A percentile compares a stretch with the other conserved stretches of the same genome.
phyloP scores from a whole-genome alignment of 2,888 invertebrate genomes.

The Physocephala rufipes region DNA sequence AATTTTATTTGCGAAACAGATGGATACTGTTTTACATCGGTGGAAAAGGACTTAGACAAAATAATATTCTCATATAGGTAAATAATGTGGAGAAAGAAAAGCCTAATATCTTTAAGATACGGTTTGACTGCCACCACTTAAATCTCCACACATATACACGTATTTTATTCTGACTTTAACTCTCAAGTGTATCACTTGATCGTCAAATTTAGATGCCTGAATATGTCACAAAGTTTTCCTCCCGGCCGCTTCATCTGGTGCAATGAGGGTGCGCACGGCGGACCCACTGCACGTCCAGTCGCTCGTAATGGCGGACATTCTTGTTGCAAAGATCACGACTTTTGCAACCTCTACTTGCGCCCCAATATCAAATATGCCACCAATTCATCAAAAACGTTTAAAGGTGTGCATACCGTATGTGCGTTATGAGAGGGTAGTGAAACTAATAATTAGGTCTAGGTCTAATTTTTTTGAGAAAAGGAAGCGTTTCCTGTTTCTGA shows the following conservation, averaged over 20 bases:
- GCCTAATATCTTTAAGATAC: not conserved
- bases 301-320: constrained; percentile 60
- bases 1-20: constrained; percentile 89
- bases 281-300: constrained; percentile 63
- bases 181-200: constrained; percentile 15
- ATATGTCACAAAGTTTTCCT: constrained; percentile 62
- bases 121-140: not conserved
- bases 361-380: constrained; percentile 61
- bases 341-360: constrained; percentile 65
- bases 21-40: constrained; percentile 87
- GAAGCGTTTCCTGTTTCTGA: constrained; percentile 21
- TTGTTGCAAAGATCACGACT: constrained; percentile 63
- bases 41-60: constrained; percentile 65
- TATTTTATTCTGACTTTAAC: constrained; percentile 1
- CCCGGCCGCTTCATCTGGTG: constrained; percentile 65
- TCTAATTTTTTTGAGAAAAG: constrained; percentile 46
- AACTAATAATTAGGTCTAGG: not conserved
- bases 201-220: constrained; percentile 57
- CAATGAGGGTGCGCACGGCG: constrained; percentile 61
- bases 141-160: not conserved
- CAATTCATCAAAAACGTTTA: constrained; percentile 50
- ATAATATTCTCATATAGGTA: constrained; percentile 80
- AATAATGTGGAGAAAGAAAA: constrained; percentile 54
- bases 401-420: constrained; percentile 53
- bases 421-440: not conserved